Evolutionary conservation across 2,888 invertebrate species (phyloP).

Genomic region (Amphipyra berbera): DNA sequence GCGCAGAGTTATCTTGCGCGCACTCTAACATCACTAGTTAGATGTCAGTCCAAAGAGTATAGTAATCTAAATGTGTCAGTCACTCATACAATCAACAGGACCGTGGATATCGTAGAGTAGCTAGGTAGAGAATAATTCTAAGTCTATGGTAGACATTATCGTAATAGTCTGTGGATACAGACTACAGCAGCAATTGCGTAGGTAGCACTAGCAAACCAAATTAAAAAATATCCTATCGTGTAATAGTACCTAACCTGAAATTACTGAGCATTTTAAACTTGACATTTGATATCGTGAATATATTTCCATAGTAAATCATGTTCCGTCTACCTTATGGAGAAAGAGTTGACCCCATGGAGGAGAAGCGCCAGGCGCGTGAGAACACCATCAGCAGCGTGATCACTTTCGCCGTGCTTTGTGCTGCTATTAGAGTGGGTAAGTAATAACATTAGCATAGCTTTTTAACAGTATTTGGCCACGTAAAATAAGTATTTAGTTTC

Average conservation of each 20-base stretch:
- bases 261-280: background rate
- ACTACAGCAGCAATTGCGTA: too few relatives aligned
- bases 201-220: too few relatives aligned
- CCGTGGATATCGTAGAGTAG: too few relatives aligned
- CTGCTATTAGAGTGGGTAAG: conserved; percentile 84
- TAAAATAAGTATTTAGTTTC: background rate
- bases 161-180: too few relatives aligned
- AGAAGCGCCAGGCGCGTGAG: conserved; percentile 85
- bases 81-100: too few relatives aligned
- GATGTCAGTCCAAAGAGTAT: too few relatives aligned
- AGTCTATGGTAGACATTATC: too few relatives aligned
- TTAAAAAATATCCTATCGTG: too few relatives aligned
- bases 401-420: conserved; percentile 84
- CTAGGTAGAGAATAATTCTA: too few relatives aligned
- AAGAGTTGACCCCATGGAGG: conserved; percentile 85
- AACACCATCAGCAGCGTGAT: conserved; percentile 85
- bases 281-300: background rate
- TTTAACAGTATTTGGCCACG: background rate
- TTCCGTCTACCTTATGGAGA: conserved; percentile 86
- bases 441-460: conserved; percentile 2
- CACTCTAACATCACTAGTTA: too few relatives aligned
- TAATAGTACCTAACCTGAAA: background rate
- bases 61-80: too few relatives aligned
- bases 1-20: too few relatives aligned
- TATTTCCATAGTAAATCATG: conserved; percentile 69